Base-by-base conservation (phyloP, 2,888 invertebrate genomes). In the Aspidiotus rigidus region DNA sequence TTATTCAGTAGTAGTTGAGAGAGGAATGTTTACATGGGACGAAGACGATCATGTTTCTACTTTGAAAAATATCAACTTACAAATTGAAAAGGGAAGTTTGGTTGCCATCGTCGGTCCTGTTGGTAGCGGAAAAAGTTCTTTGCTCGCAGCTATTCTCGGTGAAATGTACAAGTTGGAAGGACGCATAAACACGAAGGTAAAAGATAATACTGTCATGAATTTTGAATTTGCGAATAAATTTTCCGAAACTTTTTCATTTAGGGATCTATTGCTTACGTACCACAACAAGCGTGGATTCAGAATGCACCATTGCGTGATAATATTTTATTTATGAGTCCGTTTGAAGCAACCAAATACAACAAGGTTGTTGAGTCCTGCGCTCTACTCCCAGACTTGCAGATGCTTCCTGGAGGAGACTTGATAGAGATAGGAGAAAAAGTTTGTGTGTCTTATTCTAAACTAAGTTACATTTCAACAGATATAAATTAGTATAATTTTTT, bases 271-370 rank as follows among this genome's bases (percentile, higher is more conserved):
- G 94, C 93, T 0, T 95, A 93, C 78, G 93, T 94, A 1, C 86
- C 95, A 0, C 96, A 96, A 76, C 93, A 94, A 79, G 94, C 97
- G 0, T 98, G 98, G 98, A 97, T 98, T 69, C 97, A 97, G 79
- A 98, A 98, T 80, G 90, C 91, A 5, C 93, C 95, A 0, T 79
- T 98, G 41, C 86, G 88, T 75, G 90, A 96, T 76, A 98, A 98
- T 79, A 92, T 99, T 72, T 76, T 94, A 42, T 99, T 98, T 79
- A 94, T 94, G 13, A 86, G 87, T 72, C 76, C 83, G 0, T 82
- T 86, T 62, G 86, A 93, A 75, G 83, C 85, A 70, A 80, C 81
- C 69, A 80, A 83, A 56, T 97, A 97, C 77, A 83, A 89, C 73
- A 83, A 84, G 70, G 87, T 95, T 1, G 83, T 99, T 54, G 88